phyloP scores from a whole-genome alignment of 2,797 vertebrate genomes.

The Notamacropus eugenii region DNA sequence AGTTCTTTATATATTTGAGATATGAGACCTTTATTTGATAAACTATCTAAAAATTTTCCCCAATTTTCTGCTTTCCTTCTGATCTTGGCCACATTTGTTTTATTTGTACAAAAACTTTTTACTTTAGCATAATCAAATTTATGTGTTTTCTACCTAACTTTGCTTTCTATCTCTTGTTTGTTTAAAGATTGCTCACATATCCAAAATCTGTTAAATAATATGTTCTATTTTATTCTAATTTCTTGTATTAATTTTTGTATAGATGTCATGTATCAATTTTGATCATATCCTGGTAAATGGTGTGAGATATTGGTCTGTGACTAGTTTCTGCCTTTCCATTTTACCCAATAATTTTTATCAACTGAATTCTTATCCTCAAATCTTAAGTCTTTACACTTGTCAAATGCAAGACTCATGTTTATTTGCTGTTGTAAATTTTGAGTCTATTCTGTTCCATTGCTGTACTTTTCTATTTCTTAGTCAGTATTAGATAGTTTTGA shows the following conservation, averaged over 20 bases:
- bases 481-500: background rate
- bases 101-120: background rate
- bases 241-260: background rate
- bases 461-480: background rate
- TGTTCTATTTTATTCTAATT: background rate
- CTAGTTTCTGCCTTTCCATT: background rate
- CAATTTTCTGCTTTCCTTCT: background rate
- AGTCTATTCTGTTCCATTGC: background rate
- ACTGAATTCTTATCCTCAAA: background rate
- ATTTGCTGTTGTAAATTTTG: background rate
- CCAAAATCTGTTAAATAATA: background rate
- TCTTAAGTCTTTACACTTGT: background rate
- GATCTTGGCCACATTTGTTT: background rate
- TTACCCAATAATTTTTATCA: background rate
- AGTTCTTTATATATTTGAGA: conserved; percentile 3
- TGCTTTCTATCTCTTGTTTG: background rate
- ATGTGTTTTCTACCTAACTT: background rate
- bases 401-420: background rate
- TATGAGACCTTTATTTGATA: background rate
- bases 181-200: background rate
- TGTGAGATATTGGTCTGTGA: background rate
- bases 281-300: background rate
- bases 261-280: background rate
- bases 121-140: background rate
- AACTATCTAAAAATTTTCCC: conserved; percentile 20